Evolutionary conservation across 2,888 invertebrate species (phyloP), one percentile per base, ranked within the genome.

Genomic region (Rosalia funebris): DNA sequence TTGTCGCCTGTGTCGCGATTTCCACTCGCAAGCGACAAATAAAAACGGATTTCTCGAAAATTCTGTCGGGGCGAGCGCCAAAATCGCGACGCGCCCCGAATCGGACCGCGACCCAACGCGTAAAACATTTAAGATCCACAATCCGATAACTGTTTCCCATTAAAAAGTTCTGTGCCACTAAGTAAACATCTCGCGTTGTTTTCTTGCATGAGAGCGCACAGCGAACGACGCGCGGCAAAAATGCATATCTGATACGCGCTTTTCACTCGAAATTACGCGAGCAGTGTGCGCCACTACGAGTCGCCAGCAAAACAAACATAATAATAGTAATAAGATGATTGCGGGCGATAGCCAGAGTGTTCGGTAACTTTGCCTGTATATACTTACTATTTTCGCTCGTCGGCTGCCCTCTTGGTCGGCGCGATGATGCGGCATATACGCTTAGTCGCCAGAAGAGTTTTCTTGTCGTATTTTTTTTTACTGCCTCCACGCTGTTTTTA

Each of bases 401-500:
- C 17, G 31, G 45, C 19, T 25, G 34, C 20, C 46, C 54, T 57
- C 31, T 53, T 48, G 48, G 53, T 50, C 20, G 37, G 55, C n/a
- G 60, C 62, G 55, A 57, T 57, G 65, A 62, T 62, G 64, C 59
- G 61, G 61, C 56, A 59, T 48, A 56, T 53, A 48, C 9, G 45
- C 16, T 15, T 47, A 54, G 39, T 32, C 41, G 42, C 11, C 48
- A 62, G 50, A 46, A 47, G 42, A 46, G 44, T 44, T 50, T 63
- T 66, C 66, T 62, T 57, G 57, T 63, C 44, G 60, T 54, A 50
- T 62, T 63, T 61, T 34, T n/a, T 69, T 67, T 60, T 60, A 59
- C 61, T 63, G 58, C 68, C 71, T 68, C 66, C 71, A 64, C 63
- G 68, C 62, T 63, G 65, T 63, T 66, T 66, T 69, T 61, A 55